Evolutionary conservation across 2,888 invertebrate genomes (phyloP).

Genomic region (Camponotus fellah): DNA sequence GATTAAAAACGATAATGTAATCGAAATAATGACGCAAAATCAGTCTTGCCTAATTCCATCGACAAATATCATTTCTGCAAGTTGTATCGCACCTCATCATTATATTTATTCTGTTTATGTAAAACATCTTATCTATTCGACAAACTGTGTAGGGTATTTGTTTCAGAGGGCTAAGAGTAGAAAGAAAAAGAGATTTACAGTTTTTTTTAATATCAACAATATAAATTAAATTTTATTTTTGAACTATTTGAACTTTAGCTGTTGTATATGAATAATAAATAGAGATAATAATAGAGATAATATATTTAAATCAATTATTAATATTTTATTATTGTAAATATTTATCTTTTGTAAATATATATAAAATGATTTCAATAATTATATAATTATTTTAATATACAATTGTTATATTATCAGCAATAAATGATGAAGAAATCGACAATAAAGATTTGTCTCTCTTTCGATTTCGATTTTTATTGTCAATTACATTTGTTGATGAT

Average conservation of each 20-base stretch:
- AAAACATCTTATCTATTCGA: constrained; percentile 15
- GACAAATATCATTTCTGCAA: constrained; percentile 19
- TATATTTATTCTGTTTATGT: constrained; percentile 57
- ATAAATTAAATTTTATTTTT: neutral
- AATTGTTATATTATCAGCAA: no score
- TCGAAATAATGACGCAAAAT: constrained; percentile 27
- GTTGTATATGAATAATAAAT: neutral
- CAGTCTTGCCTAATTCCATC: constrained; percentile 40
- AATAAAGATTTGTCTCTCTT: no score
- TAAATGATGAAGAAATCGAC: no score
- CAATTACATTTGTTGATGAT: neutral
- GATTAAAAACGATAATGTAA: neutral
- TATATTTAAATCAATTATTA: neutral
- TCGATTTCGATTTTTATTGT: no score
- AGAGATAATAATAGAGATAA: neutral
- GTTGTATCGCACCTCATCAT: constrained; percentile 40
- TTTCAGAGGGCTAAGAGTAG: neutral
- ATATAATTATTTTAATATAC: no score
- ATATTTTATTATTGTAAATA: no score
- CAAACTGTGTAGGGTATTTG: neutral
- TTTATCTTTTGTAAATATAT: no score
- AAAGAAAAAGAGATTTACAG: neutral
- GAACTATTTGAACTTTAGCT: neutral
- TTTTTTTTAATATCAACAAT: neutral
- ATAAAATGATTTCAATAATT: no score